Base-by-base conservation (phyloP, 1,140 invertebrate genomes). In the Drosophila oshimai region DNA sequence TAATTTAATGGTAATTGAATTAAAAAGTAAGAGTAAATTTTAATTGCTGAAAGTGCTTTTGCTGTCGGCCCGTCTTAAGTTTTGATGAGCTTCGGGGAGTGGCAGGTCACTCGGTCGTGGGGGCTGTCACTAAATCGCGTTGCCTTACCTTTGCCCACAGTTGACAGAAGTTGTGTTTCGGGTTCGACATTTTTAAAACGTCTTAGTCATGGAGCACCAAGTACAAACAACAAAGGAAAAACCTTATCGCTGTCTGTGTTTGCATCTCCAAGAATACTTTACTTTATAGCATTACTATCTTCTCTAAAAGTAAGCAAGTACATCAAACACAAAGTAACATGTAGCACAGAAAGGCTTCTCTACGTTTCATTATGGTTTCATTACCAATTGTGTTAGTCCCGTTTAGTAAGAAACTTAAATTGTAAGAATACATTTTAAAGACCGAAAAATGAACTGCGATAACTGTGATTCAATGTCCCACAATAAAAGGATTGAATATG, bases 1-100 rank as follows among this genome's bases (percentile, higher is more conserved):
- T 26, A 34, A 42, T 37, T 28, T 10, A 31, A 13, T 68, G 29
- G 58, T 74, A 80, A 80, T 86, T 75, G 65, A 69, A 75, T 62
- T 47, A 64, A 60, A 78, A 67, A 61, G 79, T 51, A 60, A 70
- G 44, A 81, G 72, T 42, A 10, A 42, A 57, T 18, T 78, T 76
- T 77, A 77, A 84, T 83, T 73, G 81, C 65, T 57, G 47, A 64
- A 79, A 75, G 57, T 71, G 50, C 29, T 17, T 41, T n/a, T 36
- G 54, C 57, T 58, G 58, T 65, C 41, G 34, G 54, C 47, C 36
- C 6, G 57, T 44, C 45, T 64, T 24, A 65, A 12, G 42, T 18
- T 64, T 65, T 65, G 58, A 64, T 26, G 41, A 13, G 2, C 22
- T 29, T 64, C 6, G 7, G 24, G 58, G 37, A 42, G 37, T 20